phyloP scores from a whole-genome alignment of 2,888 invertebrate species.

The Clivina fossor region DNA sequence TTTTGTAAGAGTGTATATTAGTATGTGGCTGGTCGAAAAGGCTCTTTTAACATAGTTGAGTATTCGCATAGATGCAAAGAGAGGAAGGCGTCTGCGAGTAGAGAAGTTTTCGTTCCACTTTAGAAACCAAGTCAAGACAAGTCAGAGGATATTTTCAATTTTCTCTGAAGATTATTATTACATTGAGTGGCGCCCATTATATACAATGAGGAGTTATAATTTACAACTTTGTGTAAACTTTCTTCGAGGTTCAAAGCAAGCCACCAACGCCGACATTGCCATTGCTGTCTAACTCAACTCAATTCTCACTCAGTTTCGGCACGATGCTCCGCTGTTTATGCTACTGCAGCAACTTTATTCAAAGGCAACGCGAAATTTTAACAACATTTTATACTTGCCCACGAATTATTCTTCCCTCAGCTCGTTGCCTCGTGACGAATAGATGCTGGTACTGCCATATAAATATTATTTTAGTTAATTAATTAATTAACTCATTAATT shows the following conservation, averaged over 20 bases:
- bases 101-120: not conserved
- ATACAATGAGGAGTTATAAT: slow-evolving; percentile 34
- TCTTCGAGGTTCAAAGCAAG: slow-evolving; percentile 30
- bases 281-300: not conserved
- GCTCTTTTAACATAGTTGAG: too few species aligned
- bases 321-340: not conserved
- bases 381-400: slow-evolving; percentile 31
- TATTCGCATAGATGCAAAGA: too few species aligned
- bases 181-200: slow-evolving; percentile 33
- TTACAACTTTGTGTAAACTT: slow-evolving; percentile 33
- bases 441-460: slow-evolving; percentile 16
- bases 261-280: slow-evolving; percentile 2
- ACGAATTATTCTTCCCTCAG: slow-evolving; percentile 18
- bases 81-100: too few species aligned
- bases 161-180: slow-evolving; percentile 30
- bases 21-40: too few species aligned
- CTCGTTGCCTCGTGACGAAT: slow-evolving; percentile 15
- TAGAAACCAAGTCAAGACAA: not conserved
- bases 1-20: too few species aligned
- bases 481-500: slow-evolving; percentile 23
- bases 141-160: slow-evolving; percentile 27
- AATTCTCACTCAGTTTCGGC: too few species aligned
- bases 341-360: slow-evolving; percentile 20
- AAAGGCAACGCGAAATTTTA: slow-evolving; percentile 32
- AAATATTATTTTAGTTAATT: slow-evolving; percentile 33